Base-by-base conservation (phyloP, 2,888 invertebrate genomes). In the Pinctada fucata region DNA sequence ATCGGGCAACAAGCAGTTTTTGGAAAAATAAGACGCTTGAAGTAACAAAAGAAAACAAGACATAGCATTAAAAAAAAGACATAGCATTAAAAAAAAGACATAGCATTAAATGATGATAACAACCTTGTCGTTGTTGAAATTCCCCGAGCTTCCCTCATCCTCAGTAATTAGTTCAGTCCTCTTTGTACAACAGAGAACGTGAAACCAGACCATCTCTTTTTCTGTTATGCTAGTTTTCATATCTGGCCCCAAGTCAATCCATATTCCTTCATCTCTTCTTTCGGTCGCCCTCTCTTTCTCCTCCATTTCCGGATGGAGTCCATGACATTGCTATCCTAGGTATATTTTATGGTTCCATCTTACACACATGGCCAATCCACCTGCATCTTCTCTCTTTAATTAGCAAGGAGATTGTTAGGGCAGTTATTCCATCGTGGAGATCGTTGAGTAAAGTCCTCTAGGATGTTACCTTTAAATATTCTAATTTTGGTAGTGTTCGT, bases 191-290 rank as follows among this genome's bases (percentile, higher is more conserved):
- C 1, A 13, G 58, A 58, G 58, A 0, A 58, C 6, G 13, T 58
- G 13, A 58, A 10, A 13, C 58, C 58, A 58, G 6, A 6, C 58
- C 0, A 58, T 58, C 58, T 58, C 58, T 10, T 58, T 1, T 10
- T 58, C 8, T 58, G 8, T 58, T 6, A 6, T 10, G 58, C 58
- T 1, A 58, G 58, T 13, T 58, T 58, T 58, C 0, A 0, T 58
- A 58, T 58, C 58, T 58, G 58, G 58, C 58, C 58, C 58, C 58
- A 58, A 58, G 58, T 58, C 13, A 6, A 58, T 58, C 58, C 58
- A 58, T 10, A 58, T 10, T 58, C 58, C 58, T 58, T 58, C 58
- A 58, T 58, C 58, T 58, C 58, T 58, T 58, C 58, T 58, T 58
- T 58, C 13, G 58, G 13, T 58, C 58, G 58, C 6, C 58, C 58